These are phyloP conservation scores for Mola mola DNA, from an alignment of 2,113 vertebrate species.

Conservation along the genomic window DNA sequence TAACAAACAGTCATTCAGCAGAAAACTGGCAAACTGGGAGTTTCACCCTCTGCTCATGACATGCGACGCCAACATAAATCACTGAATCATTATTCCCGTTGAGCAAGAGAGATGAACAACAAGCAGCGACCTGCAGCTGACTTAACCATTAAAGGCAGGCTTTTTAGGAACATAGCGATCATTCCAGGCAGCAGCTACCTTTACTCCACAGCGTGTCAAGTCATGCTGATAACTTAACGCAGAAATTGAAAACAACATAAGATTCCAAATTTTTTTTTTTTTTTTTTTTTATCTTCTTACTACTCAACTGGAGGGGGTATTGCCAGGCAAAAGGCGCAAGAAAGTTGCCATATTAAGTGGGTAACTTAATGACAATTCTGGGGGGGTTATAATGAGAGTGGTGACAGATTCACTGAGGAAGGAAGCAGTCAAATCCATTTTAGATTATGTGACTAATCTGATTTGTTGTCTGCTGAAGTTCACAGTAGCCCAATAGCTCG, in stretches of 20 bases:
- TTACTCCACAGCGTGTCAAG: constrained; percentile 37
- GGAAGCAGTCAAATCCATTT: constrained; percentile 50
- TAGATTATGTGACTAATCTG: constrained; percentile 66
- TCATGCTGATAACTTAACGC: constrained; percentile 39
- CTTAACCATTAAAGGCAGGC: constrained; percentile 29
- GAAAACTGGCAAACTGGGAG: background rate
- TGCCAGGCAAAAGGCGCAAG: background rate
- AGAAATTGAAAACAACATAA: background rate
- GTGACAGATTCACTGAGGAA: constrained; percentile 43
- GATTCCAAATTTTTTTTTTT: background rate
- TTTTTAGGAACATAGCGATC: constrained; percentile 36
- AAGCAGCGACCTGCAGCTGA: constrained; percentile 50
- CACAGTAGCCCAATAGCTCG: constrained; percentile 44
- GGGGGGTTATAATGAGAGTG: constrained; percentile 7
- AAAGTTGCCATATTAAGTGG: background rate
- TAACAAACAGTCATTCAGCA: constrained; percentile 12
- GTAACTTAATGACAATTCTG: background rate
- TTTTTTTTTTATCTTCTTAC: constrained; percentile 30
- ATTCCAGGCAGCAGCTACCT: constrained; percentile 52
- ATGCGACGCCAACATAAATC: constrained; percentile 8
- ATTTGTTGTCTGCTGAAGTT: constrained; percentile 65
- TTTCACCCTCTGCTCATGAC: constrained; percentile 7
- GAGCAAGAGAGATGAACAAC: constrained; percentile 15
- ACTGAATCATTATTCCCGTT: constrained; percentile 15
- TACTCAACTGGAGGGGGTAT: constrained; percentile 2